Evolutionary conservation across 2,888 invertebrate species (phyloP), one percentile per base, ranked within the genome.

Genomic region (Pammene fasciana): DNA sequence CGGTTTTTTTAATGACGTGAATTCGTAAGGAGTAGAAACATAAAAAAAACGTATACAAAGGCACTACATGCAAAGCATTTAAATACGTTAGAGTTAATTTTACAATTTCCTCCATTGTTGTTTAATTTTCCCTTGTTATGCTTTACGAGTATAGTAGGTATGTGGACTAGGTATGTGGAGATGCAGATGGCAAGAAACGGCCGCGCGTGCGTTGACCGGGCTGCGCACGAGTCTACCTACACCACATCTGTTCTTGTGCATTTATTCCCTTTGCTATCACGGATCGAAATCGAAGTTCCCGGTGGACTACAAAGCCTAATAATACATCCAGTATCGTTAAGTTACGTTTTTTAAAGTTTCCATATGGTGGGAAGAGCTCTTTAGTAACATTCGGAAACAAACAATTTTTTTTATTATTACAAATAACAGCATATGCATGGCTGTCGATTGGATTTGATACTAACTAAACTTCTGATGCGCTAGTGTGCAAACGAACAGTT

Each of bases 131-230:
- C 54, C 38, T 9, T 38, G 38, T 56, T 52, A 50, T 11, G 11
- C 26, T 52, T 18, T 26, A 0, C 52, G 34, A 52, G n/a, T 71
- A 61, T 71, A 70, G 55, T 65, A 46, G n/a, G n/a, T n/a, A n/a
- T n/a, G n/a, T n/a, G n/a, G n/a, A n/a, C n/a, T 4, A 26, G 26
- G 2, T 1, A 3, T 72, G 71, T 73, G 72, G 55, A 71, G 75
- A 75, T 74, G 73, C 75, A 74, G 75, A 76, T 73, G 75, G 74
- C 72, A 73, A 67, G 46, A 73, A 50, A 72, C 67, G 71, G 41
- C 56, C 65, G 72, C 75, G 79, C 86, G 88, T 83, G 81, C 88
- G 85, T 87, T 89, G 88, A 89, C 89, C 88, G 88, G 85, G 86
- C 87, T 86, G 87, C 79, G 79, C 77, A 79, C 83, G 78, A 77